Percentiles rank a stretch among this genome's conserved stretches.
Conservation (phyloP, 1,140 invertebrate species). For the Lanistes nyassanus region DNA sequence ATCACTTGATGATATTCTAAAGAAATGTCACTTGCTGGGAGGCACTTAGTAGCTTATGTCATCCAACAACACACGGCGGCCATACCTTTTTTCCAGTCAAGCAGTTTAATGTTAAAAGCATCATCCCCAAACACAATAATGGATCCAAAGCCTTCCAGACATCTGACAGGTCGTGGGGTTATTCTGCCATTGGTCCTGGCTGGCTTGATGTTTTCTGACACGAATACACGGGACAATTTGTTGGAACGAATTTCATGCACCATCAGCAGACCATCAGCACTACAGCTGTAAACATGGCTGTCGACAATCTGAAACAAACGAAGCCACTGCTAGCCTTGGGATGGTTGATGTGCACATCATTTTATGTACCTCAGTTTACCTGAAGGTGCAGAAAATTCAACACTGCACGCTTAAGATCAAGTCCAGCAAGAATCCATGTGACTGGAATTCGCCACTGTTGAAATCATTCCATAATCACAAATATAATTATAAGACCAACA, state of each 20-base stretch:
- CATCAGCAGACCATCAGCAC: constrained; percentile 50
- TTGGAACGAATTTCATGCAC: constrained; percentile 45
- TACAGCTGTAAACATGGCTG: constrained; percentile 33
- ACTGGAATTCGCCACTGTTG: too few species aligned
- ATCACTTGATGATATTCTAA: background rate
- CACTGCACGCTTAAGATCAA: too few species aligned
- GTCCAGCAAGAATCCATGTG: too few species aligned
- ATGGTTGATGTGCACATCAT: too few species aligned
- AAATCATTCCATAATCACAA: too few species aligned
- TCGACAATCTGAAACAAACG: constrained; percentile 34
- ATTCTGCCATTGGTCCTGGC: constrained; percentile 21
- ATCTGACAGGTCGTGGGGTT: constrained; percentile 37
- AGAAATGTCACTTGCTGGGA: background rate
- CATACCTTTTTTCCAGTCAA: constrained; percentile 60
- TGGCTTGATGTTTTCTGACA: constrained; percentile 45
- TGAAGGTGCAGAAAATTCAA: too few species aligned
- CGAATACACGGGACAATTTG: constrained; percentile 47
- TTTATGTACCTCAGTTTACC: too few species aligned
- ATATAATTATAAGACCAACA: too few species aligned
- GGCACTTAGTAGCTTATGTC: background rate
- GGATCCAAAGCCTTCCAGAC: constrained; percentile 33
- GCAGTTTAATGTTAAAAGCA: constrained; percentile 57
- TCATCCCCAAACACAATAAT: constrained; percentile 56
- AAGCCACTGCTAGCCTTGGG: background rate
- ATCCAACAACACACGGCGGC: background rate